These are phyloP conservation scores for Tachina grossa DNA, from an alignment of 2,888 invertebrate genomes.

Conservation along the genomic window DNA sequence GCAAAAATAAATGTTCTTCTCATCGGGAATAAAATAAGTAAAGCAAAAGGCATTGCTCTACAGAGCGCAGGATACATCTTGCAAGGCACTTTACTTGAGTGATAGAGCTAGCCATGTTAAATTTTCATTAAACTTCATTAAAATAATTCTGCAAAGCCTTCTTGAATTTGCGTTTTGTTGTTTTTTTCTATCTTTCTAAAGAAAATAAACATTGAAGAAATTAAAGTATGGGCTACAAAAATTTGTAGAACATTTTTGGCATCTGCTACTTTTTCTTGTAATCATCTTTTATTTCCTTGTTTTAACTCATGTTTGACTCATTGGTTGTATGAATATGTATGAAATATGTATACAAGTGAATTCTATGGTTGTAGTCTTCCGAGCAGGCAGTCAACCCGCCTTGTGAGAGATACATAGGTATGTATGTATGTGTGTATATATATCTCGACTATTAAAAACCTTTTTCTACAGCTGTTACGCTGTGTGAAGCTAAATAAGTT, in stretches of 20 bases:
- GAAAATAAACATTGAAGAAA: conserved; percentile 31
- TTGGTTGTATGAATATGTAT: not conserved
- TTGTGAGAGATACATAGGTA: conserved; percentile 27
- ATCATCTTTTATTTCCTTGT: conserved; percentile 24
- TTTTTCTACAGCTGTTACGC: conserved; percentile 70
- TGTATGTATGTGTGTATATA: too few species aligned
- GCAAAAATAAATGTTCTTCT: too few species aligned
- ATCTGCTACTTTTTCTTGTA: conserved; percentile 63
- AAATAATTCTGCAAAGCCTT: not conserved
- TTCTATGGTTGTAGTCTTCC: conserved; percentile 15
- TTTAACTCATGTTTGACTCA: not conserved
- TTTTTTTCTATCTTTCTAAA: conserved; percentile 16
- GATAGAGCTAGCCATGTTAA: not conserved
- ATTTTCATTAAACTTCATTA: not conserved
- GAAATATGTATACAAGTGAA: not conserved
- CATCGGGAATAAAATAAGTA: too few species aligned
- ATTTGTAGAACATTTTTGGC: conserved; percentile 61
- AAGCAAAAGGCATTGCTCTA: too few species aligned
- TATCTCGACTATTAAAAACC: conserved; percentile 52
- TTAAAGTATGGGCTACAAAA: conserved; percentile 12
- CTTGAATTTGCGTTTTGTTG: not conserved
- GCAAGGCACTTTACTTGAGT: too few species aligned
- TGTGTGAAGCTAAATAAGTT: not conserved
- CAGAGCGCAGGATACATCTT: too few species aligned
- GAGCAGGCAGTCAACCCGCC: conserved; percentile 55